Percentiles rank a stretch among this genome's conserved stretches.
These are phyloP conservation scores for Porites australiensis DNA, from an alignment of 64 coral and sea anemone species.

Conservation along the genomic window DNA sequence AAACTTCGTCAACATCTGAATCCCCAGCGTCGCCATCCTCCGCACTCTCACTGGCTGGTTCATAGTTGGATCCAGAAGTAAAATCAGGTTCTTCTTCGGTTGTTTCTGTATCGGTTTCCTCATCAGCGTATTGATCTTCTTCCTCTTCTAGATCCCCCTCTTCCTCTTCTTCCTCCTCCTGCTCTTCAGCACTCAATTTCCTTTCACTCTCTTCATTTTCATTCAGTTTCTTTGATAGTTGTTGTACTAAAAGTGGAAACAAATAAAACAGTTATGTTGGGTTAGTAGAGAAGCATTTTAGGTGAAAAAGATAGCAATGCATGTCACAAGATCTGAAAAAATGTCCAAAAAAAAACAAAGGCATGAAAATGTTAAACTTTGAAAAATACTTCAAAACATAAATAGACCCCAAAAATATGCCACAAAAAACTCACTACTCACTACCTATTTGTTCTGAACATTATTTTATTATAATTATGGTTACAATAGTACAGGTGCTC, in stretches of 20 bases:
- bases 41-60: slow-evolving; percentile 17
- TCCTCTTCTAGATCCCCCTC: too few relatives aligned
- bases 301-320: slow-evolving; percentile 2
- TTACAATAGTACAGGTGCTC: too few relatives aligned
- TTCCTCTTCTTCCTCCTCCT: too few relatives aligned
- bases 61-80: slow-evolving; percentile 10
- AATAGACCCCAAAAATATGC: neutral
- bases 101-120: neutral
- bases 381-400: slow-evolving; percentile 9
- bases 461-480: neutral
- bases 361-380: neutral
- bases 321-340: slow-evolving; percentile 2
- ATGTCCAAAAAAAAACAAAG: too few relatives aligned
- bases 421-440: neutral
- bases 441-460: neutral
- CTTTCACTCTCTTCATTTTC: neutral
- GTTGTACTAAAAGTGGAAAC: slow-evolving; percentile 15
- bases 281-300: slow-evolving; percentile 3
- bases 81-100: slow-evolving; percentile 17
- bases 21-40: neutral
- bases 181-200: too few relatives aligned
- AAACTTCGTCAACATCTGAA: slow-evolving; percentile 1
- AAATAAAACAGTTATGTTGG: neutral
- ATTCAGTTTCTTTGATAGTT: slow-evolving; percentile 1
- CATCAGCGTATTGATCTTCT: slow-evolving; percentile 8